Base-by-base conservation (phyloP, 2,888 invertebrate species). In the Penaeus monodon region DNA sequence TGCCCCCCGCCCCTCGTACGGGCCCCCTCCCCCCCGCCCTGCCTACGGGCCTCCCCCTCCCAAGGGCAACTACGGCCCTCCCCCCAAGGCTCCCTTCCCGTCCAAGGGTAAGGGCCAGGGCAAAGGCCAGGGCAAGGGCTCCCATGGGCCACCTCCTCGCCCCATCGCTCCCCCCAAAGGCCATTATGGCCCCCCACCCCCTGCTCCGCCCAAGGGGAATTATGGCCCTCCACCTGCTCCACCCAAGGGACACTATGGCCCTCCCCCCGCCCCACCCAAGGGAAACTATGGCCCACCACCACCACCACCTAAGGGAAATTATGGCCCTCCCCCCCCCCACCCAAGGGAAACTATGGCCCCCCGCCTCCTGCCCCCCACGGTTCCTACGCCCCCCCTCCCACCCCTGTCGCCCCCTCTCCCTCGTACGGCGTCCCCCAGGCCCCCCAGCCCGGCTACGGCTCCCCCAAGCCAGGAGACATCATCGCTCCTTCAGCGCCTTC, bases 211-310 rank as follows among this genome's bases (percentile, higher is more conserved):
- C 1, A 38, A 38, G 22, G 29, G 44, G n/a, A 0, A 17, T 0
- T 57, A 77, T 77, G 57, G 77, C 6, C 77, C 77, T 8, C 77
- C 77, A 27, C 76, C 73, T 68, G 8, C 84, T 44, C 17, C 76
- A n/a, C 81, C 77, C 3, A 85, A 81, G 76, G 81, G 27, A 29
- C 8, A 17, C 12, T 86, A 86, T 57, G 86, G 85, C 14, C 85
- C 85, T 20, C 85, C 85, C 44, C 85, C 77, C 14, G 14, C 44
- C 20, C 24, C 77, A 0, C 77, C 85, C 4, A 77, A 86, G 76
- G 81, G 29, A 27, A 33, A 63, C 38, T 79, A 79, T 14, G 63
- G 73, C 33, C 68, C 68, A 2, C 81, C 81, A 4, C 81, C 81
- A 27, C 6, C 81, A 0, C 70, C 81, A 12, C 84, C 84, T 14